phyloP scores from a whole-genome alignment of 1,140 invertebrate species.

The Leptinotarsa undecemlineata region DNA sequence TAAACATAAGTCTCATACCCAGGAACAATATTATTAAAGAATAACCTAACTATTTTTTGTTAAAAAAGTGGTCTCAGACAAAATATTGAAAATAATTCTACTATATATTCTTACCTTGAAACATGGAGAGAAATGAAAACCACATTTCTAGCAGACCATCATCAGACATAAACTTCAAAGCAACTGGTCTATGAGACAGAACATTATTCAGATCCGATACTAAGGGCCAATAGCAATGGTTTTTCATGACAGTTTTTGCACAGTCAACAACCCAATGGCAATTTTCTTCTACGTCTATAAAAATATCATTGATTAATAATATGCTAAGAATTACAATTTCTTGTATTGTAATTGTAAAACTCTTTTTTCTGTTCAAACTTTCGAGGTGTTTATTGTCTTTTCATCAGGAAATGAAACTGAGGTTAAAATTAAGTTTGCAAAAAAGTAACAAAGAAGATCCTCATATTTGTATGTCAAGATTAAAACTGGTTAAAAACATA shows the following conservation, averaged over 20 bases:
- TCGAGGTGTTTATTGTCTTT: too few relatives aligned
- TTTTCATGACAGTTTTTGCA: constrained; percentile 88
- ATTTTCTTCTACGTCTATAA: constrained; percentile 76
- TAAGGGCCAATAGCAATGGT: constrained; percentile 97
- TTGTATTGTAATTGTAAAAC: too few relatives aligned
- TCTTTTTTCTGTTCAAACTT: too few relatives aligned
- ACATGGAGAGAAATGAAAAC: constrained; percentile 90
- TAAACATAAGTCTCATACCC: too few relatives aligned
- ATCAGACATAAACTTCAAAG: constrained; percentile 86
- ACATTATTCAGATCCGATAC: constrained; percentile 97
- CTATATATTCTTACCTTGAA: constrained; percentile 70
- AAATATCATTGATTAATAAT: constrained; percentile 24
- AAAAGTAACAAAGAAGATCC: too few relatives aligned
- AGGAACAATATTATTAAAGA: neutral
- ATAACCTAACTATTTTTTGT: neutral
- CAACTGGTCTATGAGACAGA: constrained; percentile 89
- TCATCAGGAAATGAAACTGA: too few relatives aligned
- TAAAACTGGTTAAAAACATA: too few relatives aligned
- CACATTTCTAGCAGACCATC: constrained; percentile 87
- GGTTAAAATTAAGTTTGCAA: too few relatives aligned
- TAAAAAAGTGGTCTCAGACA: neutral
- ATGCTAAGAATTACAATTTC: neutral
- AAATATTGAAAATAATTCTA: neutral
- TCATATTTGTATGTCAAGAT: too few relatives aligned
- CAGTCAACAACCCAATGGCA: constrained; percentile 93